These are phyloP conservation scores for Brevipalpus yothersi DNA, from an alignment of 1,140 invertebrate species.

Conservation along the genomic window DNA sequence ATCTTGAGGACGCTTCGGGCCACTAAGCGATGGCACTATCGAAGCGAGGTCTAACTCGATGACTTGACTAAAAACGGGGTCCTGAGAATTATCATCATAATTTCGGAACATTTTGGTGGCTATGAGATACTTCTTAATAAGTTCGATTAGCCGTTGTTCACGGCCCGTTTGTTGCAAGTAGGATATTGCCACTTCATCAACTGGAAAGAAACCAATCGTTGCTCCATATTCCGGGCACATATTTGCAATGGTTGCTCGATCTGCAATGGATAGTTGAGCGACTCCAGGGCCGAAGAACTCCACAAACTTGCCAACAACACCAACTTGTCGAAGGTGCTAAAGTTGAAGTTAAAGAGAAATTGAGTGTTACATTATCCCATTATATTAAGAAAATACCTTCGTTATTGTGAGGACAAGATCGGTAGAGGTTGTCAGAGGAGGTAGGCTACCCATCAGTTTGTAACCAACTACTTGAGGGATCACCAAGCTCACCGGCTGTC, in stretches of 20 bases:
- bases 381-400: conserved; percentile 45
- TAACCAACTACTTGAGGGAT: conserved; percentile 88
- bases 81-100: conserved; percentile 45
- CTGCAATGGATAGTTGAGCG: conserved; percentile 64
- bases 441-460: conserved; percentile 51
- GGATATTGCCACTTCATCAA: conserved; percentile 55
- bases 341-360: neutral
- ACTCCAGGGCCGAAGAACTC: conserved; percentile 94
- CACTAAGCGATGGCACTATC: conserved; percentile 79
- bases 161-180: conserved; percentile 82
- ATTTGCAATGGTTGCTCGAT: conserved; percentile 49
- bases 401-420: conserved; percentile 93
- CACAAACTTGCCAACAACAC: conserved; percentile 94
- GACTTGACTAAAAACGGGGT: conserved; percentile 64
- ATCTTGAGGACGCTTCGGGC: conserved; percentile 90
- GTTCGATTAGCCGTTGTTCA: conserved; percentile 45
- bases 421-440: conserved; percentile 71
- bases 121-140: conserved; percentile 59
- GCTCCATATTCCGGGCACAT: conserved; percentile 93
- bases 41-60: conserved; percentile 64
- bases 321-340: conserved; percentile 66
- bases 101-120: conserved; percentile 58
- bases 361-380: too few species aligned
- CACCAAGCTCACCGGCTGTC: conserved; percentile 87
- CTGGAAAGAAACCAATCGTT: conserved; percentile 83